A percentile compares a stretch with the other conserved stretches of the same genome.
Evolutionary conservation across 2,113 vertebrate species (phyloP).

Genomic region (Odocoileus virginianus): DNA sequence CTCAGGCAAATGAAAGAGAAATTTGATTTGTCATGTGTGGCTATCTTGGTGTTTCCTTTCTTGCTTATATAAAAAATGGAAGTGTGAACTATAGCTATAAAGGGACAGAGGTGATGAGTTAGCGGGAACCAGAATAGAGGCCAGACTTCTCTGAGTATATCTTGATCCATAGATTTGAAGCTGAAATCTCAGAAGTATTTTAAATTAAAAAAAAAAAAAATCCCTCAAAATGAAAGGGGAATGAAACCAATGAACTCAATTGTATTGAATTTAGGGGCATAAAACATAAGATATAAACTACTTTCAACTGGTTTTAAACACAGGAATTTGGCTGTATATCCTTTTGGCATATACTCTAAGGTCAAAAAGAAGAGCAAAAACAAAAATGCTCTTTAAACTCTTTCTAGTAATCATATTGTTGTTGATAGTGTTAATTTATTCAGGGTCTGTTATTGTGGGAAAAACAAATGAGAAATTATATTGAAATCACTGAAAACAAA

Average conservation of each 20-base stretch:
- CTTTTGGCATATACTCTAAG: background rate
- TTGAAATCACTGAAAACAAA: background rate
- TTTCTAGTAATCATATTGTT: background rate
- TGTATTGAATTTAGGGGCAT: background rate
- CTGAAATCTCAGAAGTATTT: background rate
- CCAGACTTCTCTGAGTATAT: background rate
- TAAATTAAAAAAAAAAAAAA: background rate
- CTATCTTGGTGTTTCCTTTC: background rate
- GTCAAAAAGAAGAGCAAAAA: background rate
- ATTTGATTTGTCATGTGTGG: background rate
- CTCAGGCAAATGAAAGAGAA: background rate
- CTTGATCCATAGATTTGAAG: background rate
- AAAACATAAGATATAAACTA: background rate
- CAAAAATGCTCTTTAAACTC: background rate
- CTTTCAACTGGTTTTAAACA: background rate
- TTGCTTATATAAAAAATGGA: background rate
- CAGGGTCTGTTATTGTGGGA: background rate
- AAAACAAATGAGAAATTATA: background rate
- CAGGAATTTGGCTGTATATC: background rate
- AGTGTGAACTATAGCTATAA: background rate
- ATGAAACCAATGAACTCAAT: background rate
- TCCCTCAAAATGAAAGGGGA: background rate
- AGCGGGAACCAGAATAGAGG: background rate
- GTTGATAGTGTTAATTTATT: background rate
- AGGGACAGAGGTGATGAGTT: background rate